Percentiles rank a stretch among this genome's conserved stretches.
Evolutionary conservation across 2,113 vertebrate genomes (phyloP).

Genomic region (Scytalopus superciliaris): DNA sequence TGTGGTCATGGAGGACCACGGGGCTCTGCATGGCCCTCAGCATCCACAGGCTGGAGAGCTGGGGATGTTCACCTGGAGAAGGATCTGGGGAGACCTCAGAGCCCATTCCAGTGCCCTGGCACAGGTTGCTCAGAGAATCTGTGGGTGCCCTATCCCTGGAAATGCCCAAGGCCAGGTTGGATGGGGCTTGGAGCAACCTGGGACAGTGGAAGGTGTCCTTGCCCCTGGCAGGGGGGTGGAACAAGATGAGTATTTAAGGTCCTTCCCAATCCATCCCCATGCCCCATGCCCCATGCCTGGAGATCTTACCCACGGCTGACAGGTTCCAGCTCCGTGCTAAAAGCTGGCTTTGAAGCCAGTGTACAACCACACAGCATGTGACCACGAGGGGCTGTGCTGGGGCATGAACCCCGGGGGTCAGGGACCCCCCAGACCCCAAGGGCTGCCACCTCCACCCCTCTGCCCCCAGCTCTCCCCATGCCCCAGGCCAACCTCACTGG

Average conservation of each 20-base stretch:
- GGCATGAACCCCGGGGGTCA: accelerated
- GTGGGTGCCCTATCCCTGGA: too few species aligned
- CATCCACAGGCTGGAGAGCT: neutral
- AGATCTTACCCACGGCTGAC: accelerated
- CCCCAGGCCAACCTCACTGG: neutral
- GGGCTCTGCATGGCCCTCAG: neutral
- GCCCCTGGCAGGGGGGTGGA: neutral
- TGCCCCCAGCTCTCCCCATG: neutral
- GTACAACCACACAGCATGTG: accelerated
- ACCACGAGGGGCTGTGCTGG: too few species aligned
- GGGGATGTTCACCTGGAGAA: neutral
- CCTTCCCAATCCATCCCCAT: neutral
- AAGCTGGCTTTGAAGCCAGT: neutral
- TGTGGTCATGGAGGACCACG: accelerated
- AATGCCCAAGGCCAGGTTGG: too few species aligned
- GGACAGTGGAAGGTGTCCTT: neutral
- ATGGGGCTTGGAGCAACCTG: too few species aligned
- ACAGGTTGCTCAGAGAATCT: too few species aligned
- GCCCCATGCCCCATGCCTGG: neutral
- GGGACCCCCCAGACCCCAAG: accelerated
- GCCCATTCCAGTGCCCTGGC: accelerated
- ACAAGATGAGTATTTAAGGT: neutral
- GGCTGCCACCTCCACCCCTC: neutral
- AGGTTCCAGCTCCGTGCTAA: neutral
- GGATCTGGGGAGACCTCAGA: neutral